These are phyloP conservation scores for Amniataba percoides DNA, from an alignment of 2,797 vertebrate genomes.

Conservation along the genomic window DNA sequence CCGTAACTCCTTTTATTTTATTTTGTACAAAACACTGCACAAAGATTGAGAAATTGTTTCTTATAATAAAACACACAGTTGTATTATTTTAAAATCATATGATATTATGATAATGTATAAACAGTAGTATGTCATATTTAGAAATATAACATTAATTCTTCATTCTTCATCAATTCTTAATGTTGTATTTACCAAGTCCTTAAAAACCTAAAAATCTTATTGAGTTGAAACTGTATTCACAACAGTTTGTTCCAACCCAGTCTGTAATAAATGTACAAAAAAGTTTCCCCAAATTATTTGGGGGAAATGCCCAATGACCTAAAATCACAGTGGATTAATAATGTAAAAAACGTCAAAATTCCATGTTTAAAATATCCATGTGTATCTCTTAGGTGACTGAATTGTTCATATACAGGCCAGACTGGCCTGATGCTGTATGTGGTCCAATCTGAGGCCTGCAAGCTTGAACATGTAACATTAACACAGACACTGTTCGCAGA, in stretches of 20 bases:
- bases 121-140: neutral
- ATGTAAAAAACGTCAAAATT: too few relatives aligned
- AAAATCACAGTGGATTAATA: neutral
- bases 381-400: neutral
- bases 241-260: neutral
- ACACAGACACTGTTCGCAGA: neutral
- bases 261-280: neutral
- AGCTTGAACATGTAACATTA: slow-evolving; percentile 1
- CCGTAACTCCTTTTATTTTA: neutral
- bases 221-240: neutral
- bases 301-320: neutral
- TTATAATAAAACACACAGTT: neutral
- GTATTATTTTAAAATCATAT: neutral
- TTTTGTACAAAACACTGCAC: neutral
- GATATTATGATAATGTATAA: neutral
- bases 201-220: neutral
- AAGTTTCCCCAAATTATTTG: too few relatives aligned
- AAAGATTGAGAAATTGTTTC: neutral
- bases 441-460: slow-evolving; percentile 40
- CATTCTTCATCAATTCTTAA: neutral
- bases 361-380: neutral
- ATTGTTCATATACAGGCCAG: slow-evolving; percentile 20
- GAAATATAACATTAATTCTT: neutral
- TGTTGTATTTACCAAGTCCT: neutral
- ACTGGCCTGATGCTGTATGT: slow-evolving; percentile 18